These are phyloP conservation scores for Salpingus planirostris DNA, from an alignment of 2,888 invertebrate species.

Conservation along the genomic window DNA sequence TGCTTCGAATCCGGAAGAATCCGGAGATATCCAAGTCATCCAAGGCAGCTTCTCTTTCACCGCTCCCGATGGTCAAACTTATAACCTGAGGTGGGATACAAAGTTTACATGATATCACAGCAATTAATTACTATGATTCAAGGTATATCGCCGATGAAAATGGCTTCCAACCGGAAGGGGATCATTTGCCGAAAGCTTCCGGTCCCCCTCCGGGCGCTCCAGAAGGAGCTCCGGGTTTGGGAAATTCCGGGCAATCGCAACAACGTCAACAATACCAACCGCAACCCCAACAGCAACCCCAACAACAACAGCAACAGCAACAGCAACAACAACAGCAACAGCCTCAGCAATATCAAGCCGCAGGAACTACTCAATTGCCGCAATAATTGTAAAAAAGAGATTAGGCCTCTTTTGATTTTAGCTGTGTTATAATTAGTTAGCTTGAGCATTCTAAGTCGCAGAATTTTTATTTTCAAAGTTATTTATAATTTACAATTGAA, in stretches of 20 bases:
- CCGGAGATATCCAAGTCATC: constrained; percentile 51
- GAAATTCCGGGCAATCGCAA: background rate
- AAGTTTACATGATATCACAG: constrained; percentile 3
- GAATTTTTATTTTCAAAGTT: too few species aligned
- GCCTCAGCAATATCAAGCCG: constrained; percentile 1
- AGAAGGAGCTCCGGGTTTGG: background rate
- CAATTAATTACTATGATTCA: constrained; percentile 12
- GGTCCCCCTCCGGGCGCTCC: constrained; percentile 34
- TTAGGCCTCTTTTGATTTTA: too few species aligned
- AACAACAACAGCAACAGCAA: constrained; percentile 4
- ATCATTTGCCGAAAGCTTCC: constrained; percentile 52
- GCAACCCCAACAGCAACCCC: background rate
- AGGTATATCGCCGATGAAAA: constrained; percentile 66
- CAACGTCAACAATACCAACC: background rate
- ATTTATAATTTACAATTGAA: too few species aligned
- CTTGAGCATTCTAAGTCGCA: too few species aligned
- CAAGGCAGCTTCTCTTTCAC: constrained; percentile 61
- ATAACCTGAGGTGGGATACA: constrained; percentile 52
- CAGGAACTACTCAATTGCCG: constrained; percentile 7
- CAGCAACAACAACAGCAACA: constrained; percentile 9
- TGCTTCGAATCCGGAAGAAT: constrained; percentile 35
- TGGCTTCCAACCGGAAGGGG: constrained; percentile 59
- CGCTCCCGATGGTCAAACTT: constrained; percentile 61
- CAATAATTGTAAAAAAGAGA: too few species aligned
- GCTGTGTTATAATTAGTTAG: too few species aligned